Evolutionary conservation across 2,113 vertebrate species (phyloP), one percentile per base, ranked within the genome.

Genomic region (Neolamprologus ventralis): DNA sequence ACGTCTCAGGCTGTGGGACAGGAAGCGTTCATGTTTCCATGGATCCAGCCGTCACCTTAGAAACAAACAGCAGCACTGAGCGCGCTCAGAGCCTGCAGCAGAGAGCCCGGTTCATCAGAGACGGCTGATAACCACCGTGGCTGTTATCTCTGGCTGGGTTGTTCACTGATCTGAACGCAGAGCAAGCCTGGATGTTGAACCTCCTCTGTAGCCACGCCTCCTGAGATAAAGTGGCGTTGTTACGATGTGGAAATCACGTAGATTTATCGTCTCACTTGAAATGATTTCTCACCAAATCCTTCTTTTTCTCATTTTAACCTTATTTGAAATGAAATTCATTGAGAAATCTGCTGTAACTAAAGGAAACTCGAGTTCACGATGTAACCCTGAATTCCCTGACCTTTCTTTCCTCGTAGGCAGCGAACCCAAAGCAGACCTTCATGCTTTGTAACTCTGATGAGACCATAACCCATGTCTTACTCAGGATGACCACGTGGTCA

Each of bases 171-270:
- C 42, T 13, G 12, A 17, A 60, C 1, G 3, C 14, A 31, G 57
- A 31, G 7, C 1, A 58, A 58, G 13, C 7, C 57, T 17, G 57
- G 26, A 10, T 55, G 23, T 28, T 58, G 55, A 16, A 58, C 28
- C 8, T 31, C 57, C 26, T 1, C 55, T 16, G 13, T 28, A 58
- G 55, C 55, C 55, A 28, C 23, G 13, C 23, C 55, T 57, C 13
- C 55, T 57, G 21, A 57, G 54, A 26, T 54, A 2, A 54, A 54
- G 53, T 54, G n/a, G 53, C n/a, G 2, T 23, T 54, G 53, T 54
- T 54, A 13, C 4, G 6, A 54, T 23, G 10, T 7, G 53, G 4
- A 23, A 23, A 23, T 23, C 53, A 0, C 2, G 53, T 54, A 23
- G 53, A 4, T 54, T 23, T 54, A 21, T 54, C 1, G 53, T 54